A percentile compares a stretch with the other conserved stretches of the same genome.
Conservation (phyloP, 1,140 invertebrate species). For the Sycophaga agraensis region DNA sequence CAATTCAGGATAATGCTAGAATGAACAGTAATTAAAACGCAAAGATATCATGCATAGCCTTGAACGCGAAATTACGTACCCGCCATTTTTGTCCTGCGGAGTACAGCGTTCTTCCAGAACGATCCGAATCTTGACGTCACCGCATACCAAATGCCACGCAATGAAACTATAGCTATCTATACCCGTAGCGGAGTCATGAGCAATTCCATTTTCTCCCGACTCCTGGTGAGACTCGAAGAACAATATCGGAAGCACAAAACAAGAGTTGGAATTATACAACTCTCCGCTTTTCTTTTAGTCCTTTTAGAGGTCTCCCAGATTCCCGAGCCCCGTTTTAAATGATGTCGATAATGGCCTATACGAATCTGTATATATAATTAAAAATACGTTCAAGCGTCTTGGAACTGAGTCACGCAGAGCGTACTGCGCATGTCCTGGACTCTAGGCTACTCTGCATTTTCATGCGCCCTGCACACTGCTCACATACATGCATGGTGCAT, state of each 20-base stretch:
- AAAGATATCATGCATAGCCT: too few relatives aligned
- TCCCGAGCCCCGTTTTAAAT: too few relatives aligned
- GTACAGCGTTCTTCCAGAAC: constrained; percentile 54
- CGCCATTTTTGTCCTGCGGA: constrained; percentile 53
- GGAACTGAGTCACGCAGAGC: neutral
- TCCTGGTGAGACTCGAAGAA: neutral
- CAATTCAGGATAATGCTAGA: too few relatives aligned
- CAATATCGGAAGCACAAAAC: neutral
- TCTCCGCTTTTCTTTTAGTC: too few relatives aligned
- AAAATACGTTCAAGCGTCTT: constrained; percentile 6
- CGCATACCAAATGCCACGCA: constrained; percentile 39
- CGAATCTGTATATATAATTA: neutral
- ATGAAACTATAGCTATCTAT: neutral
- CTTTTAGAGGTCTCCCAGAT: too few relatives aligned
- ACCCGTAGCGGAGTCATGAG: neutral
- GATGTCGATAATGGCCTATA: too few relatives aligned
- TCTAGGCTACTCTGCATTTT: too few relatives aligned
- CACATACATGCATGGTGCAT: too few relatives aligned
- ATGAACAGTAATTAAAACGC: too few relatives aligned
- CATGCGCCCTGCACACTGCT: too few relatives aligned
- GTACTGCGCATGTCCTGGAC: too few relatives aligned
- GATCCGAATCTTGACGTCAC: constrained; percentile 51
- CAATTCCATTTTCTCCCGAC: constrained; percentile 8
- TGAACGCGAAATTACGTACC: constrained; percentile 44
- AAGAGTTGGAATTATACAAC: too few relatives aligned